A percentile compares a stretch with the other conserved stretches of the same genome.
Conservation (phyloP, 2,888 invertebrate species). For the Yponomeuta cagnagella region DNA sequence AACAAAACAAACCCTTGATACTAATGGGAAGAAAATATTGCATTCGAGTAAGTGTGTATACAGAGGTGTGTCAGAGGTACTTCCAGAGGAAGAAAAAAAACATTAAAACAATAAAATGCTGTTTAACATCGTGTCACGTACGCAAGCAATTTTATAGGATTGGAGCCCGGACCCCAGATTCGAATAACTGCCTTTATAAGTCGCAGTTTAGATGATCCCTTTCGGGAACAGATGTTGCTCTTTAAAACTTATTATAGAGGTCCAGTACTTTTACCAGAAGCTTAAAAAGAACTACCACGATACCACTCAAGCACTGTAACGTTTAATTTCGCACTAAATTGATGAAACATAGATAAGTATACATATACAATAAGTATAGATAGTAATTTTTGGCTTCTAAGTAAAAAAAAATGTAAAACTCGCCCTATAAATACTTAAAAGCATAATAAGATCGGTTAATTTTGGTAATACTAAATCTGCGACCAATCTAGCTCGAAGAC, state of each 20-base stretch:
- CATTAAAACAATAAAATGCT: constrained; percentile 14
- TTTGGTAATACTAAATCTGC: too few relatives aligned
- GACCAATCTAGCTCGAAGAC: too few relatives aligned
- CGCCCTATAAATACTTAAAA: too few relatives aligned
- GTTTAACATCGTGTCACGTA: constrained; percentile 46
- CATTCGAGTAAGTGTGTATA: background rate
- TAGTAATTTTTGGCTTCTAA: too few relatives aligned
- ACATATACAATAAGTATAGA: too few relatives aligned
- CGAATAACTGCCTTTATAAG: constrained; percentile 19
- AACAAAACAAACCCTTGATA: background rate
- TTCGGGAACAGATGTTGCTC: constrained; percentile 12
- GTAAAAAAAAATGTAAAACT: too few relatives aligned
- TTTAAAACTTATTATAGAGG: background rate
- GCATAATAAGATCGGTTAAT: too few relatives aligned
- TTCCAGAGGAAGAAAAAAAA: constrained; percentile 7
- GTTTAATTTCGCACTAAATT: too few relatives aligned
- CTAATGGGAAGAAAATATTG: background rate
- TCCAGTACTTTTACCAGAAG: background rate
- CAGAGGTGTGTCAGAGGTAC: background rate
- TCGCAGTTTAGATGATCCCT: constrained; percentile 21
- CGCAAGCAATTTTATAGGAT: constrained; percentile 55
- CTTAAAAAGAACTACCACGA: background rate
- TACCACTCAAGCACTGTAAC: too few relatives aligned
- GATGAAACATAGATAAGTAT: too few relatives aligned
- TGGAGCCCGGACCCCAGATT: constrained; percentile 9